A percentile compares a stretch with the other conserved stretches of the same genome.
These are phyloP conservation scores for Danio choprae DNA, from an alignment of 2,797 vertebrate species.

Conservation along the genomic window DNA sequence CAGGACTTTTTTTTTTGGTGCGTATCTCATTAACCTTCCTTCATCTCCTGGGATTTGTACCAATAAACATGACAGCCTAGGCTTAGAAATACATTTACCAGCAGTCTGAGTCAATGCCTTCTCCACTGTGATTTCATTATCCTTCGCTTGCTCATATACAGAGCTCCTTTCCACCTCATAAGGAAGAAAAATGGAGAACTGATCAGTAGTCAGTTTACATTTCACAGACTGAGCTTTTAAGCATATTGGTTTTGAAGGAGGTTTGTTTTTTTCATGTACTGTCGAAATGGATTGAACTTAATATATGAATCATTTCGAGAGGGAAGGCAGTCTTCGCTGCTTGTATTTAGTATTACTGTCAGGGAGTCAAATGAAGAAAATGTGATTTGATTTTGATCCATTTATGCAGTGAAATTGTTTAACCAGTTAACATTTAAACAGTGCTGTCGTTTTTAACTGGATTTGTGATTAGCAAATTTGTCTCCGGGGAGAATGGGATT, in stretches of 20 bases:
- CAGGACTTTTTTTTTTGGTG: conserved; percentile 68
- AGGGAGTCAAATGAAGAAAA: background rate
- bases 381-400: conserved; percentile 13
- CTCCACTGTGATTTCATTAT: conserved; percentile 68
- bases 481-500: conserved; percentile 38
- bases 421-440: conserved; percentile 48
- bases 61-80: conserved; percentile 87
- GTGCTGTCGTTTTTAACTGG: conserved; percentile 18
- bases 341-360: conserved; percentile 6
- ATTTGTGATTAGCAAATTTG: conserved; percentile 29
- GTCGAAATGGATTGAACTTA: conserved; percentile 22
- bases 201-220: conserved; percentile 51
- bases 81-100: conserved; percentile 85
- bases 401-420: conserved; percentile 33
- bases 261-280: background rate
- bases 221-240: conserved; percentile 16
- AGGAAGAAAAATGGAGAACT: conserved; percentile 47
- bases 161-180: conserved; percentile 26
- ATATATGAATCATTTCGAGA: conserved; percentile 16
- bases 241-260: conserved; percentile 36
- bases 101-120: conserved; percentile 75
- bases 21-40: conserved; percentile 75
- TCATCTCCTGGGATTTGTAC: conserved; percentile 80
- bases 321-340: conserved; percentile 2
- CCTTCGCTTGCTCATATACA: conserved; percentile 24